Conservation (phyloP, 2,888 invertebrate genomes). For the Pemphredon lugubris region DNA sequence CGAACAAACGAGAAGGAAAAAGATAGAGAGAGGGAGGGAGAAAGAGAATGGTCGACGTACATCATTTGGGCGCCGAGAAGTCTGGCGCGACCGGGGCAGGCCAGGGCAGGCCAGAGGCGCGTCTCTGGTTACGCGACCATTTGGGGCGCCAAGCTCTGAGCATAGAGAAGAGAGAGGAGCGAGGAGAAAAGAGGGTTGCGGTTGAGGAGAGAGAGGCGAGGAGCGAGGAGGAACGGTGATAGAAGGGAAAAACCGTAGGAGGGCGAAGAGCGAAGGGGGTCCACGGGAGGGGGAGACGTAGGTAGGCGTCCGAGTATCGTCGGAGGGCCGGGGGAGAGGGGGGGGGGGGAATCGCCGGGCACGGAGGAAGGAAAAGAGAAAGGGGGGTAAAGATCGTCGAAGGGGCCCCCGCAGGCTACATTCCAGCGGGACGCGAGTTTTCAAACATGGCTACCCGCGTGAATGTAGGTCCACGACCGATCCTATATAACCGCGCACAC, state of each 20-base stretch:
- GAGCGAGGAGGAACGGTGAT: slow-evolving; percentile 36
- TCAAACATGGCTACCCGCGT: slow-evolving; percentile 78
- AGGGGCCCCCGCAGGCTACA: slow-evolving; percentile 74
- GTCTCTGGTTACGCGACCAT: slow-evolving; percentile 81
- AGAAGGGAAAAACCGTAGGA: slow-evolving; percentile 48
- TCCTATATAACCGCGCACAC: slow-evolving; percentile 68
- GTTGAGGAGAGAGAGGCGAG: slow-evolving; percentile 19
- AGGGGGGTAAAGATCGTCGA: slow-evolving; percentile 52
- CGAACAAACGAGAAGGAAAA: slow-evolving; percentile 24
- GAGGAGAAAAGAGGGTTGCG: no score
- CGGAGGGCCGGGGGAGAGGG: slow-evolving; percentile 38
- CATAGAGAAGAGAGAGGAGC: slow-evolving; percentile 41
- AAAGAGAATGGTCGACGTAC: slow-evolving; percentile 70
- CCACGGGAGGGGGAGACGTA: slow-evolving; percentile 49
- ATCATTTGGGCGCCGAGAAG: slow-evolving; percentile 81
- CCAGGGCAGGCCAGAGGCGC: slow-evolving; percentile 71
- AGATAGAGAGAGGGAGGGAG: slow-evolving; percentile 33
- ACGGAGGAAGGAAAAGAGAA: slow-evolving; percentile 30
- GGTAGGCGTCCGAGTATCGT: slow-evolving; percentile 66
- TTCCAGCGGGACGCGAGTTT: slow-evolving; percentile 79
- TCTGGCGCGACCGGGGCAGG: slow-evolving; percentile 76
- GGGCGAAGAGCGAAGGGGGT: slow-evolving; percentile 46
- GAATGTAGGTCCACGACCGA: slow-evolving; percentile 81
- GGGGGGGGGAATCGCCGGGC: slow-evolving; percentile 46
- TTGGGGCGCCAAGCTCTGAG: slow-evolving; percentile 79